phyloP scores from a whole-genome alignment of 2,888 invertebrate species.

The Drosophila quasianomalipes region DNA sequence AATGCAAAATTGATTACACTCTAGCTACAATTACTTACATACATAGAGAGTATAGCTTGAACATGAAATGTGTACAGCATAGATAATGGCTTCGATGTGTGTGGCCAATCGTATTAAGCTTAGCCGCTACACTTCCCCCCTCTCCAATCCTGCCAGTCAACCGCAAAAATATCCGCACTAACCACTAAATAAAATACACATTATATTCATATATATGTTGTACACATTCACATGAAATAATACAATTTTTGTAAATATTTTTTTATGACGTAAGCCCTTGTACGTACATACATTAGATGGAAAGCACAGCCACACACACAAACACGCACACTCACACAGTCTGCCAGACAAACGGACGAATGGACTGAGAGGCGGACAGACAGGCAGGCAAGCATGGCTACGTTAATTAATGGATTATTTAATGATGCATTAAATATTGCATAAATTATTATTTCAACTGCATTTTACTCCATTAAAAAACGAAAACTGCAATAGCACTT shows the following conservation, averaged over 20 bases:
- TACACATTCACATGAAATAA: conserved; percentile 40
- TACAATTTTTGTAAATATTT: conserved; percentile 68
- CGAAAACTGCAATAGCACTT: conserved; percentile 34
- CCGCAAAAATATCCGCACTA: conserved; percentile 15
- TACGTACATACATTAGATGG: conserved; percentile 31
- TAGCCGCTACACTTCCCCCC: conserved; percentile 7
- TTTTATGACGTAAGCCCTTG: conserved; percentile 59
- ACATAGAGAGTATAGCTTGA: conserved; percentile 36
- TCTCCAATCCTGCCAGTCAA: neutral
- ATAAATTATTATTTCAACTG: conserved; percentile 69
- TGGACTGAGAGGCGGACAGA: neutral
- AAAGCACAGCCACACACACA: conserved; percentile 12
- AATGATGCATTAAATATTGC: conserved; percentile 73
- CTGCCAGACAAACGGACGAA: neutral
- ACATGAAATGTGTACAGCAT: conserved; percentile 64
- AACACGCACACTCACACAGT: neutral
- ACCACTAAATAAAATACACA: conserved; percentile 25
- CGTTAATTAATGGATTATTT: conserved; percentile 77
- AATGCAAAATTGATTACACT: conserved; percentile 48
- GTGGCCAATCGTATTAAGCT: conserved; percentile 48
- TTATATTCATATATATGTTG: conserved; percentile 18
- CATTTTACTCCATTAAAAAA: conserved; percentile 51
- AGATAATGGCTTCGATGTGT: conserved; percentile 42
- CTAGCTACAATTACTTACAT: conserved; percentile 36
- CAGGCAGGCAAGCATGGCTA: conserved; percentile 42